Evolutionary conservation across 1,140 invertebrate species (phyloP), one percentile per base, ranked within the genome.

Genomic region (Drosophila guanche): DNA sequence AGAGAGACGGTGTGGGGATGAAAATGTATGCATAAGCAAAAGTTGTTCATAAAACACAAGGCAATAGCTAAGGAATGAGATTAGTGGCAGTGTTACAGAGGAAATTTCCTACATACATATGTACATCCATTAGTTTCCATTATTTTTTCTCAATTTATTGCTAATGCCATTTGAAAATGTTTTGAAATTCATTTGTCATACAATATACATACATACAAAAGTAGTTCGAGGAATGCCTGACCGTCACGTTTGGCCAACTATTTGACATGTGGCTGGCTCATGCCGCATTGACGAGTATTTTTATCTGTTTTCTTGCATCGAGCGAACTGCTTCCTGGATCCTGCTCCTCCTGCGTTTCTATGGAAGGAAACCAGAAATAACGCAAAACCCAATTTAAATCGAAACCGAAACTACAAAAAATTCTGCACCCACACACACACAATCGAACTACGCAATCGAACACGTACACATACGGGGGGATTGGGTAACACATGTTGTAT

Each of bases 1-100:
- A 29, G 16, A 33, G 5, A 33, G 29, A 33, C 7, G 3, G 29
- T 10, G 29, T 8, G 29, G 8, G 66, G 16, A 20, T 42, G 46
- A 71, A 86, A 85, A 85, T 85, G 77, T 85, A 86, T 85, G 77
- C 81, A 88, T 88, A 81, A 77, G 81, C 50, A 77, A 85, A 37
- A 85, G 77, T 85, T 85, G 86, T 74, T 60, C 51, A 61, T 65
- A 79, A 12, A 37, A 56, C 57, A 20, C 57, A 59, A 65, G 79
- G 53, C 56, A 71, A 53, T 53, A 20, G 54, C 63, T 56, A 14
- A 37, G 54, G 40, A 47, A 42, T 22, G 20, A 23, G 7, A 14
- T 41, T 7, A 20, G 37, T 23, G 29, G 42, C 33, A 22, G 27
- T 62, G 25, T 25, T 45, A 6, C 7, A 33, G 29, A 10, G 7